These are phyloP conservation scores for Gymnogyps californianus DNA, from an alignment of 2,113 vertebrate genomes.

Conservation along the genomic window DNA sequence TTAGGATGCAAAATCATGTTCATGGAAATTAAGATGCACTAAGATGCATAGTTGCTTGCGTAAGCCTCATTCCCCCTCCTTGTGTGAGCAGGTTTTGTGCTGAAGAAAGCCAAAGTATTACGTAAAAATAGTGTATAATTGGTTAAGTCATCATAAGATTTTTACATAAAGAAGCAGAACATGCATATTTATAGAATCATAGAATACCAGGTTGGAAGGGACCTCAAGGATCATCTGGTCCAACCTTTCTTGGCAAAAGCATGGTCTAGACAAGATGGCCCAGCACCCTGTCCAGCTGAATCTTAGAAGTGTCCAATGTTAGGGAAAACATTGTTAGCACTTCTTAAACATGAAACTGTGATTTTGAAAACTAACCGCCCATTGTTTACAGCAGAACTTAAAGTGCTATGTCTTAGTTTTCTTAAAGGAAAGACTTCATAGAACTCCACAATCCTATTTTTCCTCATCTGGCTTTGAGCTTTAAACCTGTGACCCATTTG, in stretches of 20 bases:
- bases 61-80: not conserved
- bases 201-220: not conserved
- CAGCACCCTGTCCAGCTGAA: not conserved
- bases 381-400: not conserved
- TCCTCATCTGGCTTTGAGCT: not conserved
- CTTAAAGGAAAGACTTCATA: not conserved
- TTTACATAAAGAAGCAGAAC: not conserved
- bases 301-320: not conserved
- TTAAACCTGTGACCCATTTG: not conserved
- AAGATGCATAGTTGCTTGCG: not conserved
- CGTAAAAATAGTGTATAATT: not conserved
- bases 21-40: not conserved
- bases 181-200: not conserved
- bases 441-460: not conserved
- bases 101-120: not conserved
- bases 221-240: not conserved
- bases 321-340: not conserved
- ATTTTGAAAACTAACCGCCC: not conserved
- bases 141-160: not conserved
- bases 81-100: not conserved
- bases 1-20: not conserved
- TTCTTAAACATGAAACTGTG: not conserved
- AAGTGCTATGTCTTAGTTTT: not conserved
- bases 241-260: not conserved
- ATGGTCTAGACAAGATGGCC: not conserved